A percentile compares a stretch with the other conserved stretches of the same genome.
Evolutionary conservation across 2,888 invertebrate species (phyloP).

Genomic region (Noctua fimbriata): DNA sequence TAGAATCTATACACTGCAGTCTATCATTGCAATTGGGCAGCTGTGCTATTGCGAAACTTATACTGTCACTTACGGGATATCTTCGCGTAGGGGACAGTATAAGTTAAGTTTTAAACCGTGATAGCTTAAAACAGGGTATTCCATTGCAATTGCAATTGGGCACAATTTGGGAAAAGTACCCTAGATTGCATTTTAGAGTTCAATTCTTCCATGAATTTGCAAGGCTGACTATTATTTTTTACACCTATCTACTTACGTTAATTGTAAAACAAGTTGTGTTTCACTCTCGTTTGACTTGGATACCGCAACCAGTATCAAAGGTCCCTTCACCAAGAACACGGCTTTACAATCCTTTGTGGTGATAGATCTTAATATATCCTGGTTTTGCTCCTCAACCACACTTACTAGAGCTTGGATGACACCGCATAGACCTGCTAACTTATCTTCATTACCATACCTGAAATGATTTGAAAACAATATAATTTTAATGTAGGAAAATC

Average conservation of each 20-base stretch:
- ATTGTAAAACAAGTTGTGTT: constrained; percentile 95
- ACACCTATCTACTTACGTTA: constrained; percentile 94
- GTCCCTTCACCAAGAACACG: constrained; percentile 97
- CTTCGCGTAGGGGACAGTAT: too few species aligned
- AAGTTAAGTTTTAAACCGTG: too few species aligned
- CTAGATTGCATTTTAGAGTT: too few species aligned
- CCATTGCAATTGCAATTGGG: too few species aligned
- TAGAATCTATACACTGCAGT: too few species aligned
- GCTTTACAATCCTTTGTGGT: constrained; percentile 96
- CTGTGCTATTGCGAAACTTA: too few species aligned
- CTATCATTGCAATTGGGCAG: too few species aligned
- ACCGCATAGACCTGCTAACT: constrained; percentile 97
- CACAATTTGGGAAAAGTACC: too few species aligned
- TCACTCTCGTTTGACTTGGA: constrained; percentile 96
- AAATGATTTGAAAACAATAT: constrained; percentile 46
- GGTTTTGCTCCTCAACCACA: constrained; percentile 95
- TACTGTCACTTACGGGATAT: too few species aligned
- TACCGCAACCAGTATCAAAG: constrained; percentile 97
- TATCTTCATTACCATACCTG: constrained; percentile 98
- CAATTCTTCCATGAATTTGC: too few species aligned
- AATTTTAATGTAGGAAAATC: neutral
- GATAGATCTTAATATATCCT: constrained; percentile 96
- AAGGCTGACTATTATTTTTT: neutral
- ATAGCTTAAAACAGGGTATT: too few species aligned
- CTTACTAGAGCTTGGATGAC: constrained; percentile 98